phyloP scores from a whole-genome alignment of 2,888 invertebrate genomes.

The Watsonalla cultraria region DNA sequence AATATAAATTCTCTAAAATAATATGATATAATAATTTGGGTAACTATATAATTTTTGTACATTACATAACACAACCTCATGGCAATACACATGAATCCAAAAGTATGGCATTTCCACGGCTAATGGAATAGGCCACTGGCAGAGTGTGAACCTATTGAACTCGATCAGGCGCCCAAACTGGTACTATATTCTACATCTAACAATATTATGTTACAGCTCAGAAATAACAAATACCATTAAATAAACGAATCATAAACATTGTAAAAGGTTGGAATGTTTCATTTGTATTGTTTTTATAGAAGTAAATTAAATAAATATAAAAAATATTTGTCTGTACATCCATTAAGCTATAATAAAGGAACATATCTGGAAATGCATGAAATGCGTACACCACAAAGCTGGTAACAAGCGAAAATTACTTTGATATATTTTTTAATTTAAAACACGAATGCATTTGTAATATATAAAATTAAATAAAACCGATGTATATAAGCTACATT shows the following conservation, averaged over 20 bases:
- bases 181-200: background rate
- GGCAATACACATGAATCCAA: conserved; percentile 57
- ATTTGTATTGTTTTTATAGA: conserved; percentile 28
- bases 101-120: conserved; percentile 62
- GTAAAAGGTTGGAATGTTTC: conserved; percentile 53
- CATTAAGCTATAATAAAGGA: conserved; percentile 40
- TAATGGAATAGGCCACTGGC: background rate
- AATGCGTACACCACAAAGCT: conserved; percentile 16
- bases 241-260: background rate
- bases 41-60: conserved; percentile 71
- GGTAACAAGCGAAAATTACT: conserved; percentile 19
- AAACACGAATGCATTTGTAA: conserved; percentile 6
- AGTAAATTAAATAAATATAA: conserved; percentile 12
- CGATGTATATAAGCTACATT: background rate
- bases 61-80: conserved; percentile 69
- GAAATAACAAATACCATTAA: background rate
- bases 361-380: conserved; percentile 39
- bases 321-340: conserved; percentile 21
- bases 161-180: conserved; percentile 26
- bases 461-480: conserved; percentile 1
- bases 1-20: conserved; percentile 67
- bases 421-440: conserved; percentile 25
- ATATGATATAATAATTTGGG: conserved; percentile 64
- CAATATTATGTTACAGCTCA: background rate
- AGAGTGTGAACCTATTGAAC: conserved; percentile 28